Conservation (phyloP, 1,140 invertebrate species). For the Dreissena rostriformis region DNA sequence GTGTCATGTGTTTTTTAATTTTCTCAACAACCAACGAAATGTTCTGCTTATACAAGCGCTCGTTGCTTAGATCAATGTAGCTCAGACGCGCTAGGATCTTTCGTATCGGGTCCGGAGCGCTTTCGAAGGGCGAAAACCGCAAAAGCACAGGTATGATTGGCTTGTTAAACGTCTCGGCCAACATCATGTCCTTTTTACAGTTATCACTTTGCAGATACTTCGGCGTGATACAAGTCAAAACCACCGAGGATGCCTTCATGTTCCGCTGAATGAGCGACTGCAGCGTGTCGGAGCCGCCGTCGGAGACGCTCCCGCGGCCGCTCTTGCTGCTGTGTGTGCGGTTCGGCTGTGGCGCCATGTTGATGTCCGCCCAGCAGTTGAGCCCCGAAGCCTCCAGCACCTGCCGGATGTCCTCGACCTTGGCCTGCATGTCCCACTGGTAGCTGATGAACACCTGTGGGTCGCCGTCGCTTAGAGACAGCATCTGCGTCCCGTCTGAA, state of each 20-base stretch:
- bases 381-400: slow-evolving; percentile 80
- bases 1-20: slow-evolving; percentile 68
- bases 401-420: slow-evolving; percentile 79
- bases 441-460: slow-evolving; percentile 82
- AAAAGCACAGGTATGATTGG: slow-evolving; percentile 82
- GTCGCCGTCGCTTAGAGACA: slow-evolving; percentile 58
- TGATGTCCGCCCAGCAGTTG: slow-evolving; percentile 82
- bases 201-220: slow-evolving; percentile 82
- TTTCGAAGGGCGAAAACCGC: slow-evolving; percentile 80
- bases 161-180: slow-evolving; percentile 82
- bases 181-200: slow-evolving; percentile 81
- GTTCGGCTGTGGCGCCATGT: slow-evolving; percentile 66
- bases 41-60: slow-evolving; percentile 78
- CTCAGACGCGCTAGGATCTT: slow-evolving; percentile 70
- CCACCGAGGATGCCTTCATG: slow-evolving; percentile 76
- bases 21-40: slow-evolving; percentile 72
- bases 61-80: slow-evolving; percentile 78
- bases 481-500: slow-evolving; percentile 42
- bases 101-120: slow-evolving; percentile 73
- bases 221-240: slow-evolving; percentile 82
- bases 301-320: slow-evolving; percentile 64
- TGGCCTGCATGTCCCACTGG: slow-evolving; percentile 82
- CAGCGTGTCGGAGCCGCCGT: slow-evolving; percentile 64
- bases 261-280: slow-evolving; percentile 77
- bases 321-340: slow-evolving; percentile 75